These are phyloP conservation scores for Lottia gigantea DNA, from an alignment of 2,888 invertebrate genomes.

Conservation along the genomic window DNA sequence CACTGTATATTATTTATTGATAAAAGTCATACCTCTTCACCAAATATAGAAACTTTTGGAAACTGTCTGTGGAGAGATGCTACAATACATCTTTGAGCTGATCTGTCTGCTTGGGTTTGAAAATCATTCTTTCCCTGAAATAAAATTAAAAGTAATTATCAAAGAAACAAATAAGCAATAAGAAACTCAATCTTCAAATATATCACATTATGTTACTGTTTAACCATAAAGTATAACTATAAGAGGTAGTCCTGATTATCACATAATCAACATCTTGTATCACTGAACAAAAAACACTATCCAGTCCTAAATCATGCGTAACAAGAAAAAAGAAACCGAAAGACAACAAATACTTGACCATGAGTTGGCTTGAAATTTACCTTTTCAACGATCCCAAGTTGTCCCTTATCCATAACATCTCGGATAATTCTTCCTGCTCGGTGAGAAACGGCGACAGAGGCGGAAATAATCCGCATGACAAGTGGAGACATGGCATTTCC, in stretches of 20 bases:
- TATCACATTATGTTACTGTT: too few relatives aligned
- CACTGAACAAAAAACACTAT: too few relatives aligned
- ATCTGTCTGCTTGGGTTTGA: constrained; percentile 97
- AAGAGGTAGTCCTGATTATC: too few relatives aligned
- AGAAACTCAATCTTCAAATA: too few relatives aligned
- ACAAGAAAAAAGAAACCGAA: neutral
- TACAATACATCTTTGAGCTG: constrained; percentile 92
- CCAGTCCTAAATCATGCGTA: neutral
- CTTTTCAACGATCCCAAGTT: constrained; percentile 92
- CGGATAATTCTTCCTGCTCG: constrained; percentile 90
- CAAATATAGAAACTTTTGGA: constrained; percentile 74
- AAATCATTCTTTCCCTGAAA: constrained; percentile 87
- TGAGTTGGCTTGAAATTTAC: constrained; percentile 68
- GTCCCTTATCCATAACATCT: constrained; percentile 89
- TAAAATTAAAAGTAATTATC: constrained; percentile 20
- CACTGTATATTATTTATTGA: neutral
- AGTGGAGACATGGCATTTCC: constrained; percentile 63
- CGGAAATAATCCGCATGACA: constrained; percentile 79
- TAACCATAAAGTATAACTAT: too few relatives aligned
- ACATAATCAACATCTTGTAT: too few relatives aligned
- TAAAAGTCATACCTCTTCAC: constrained; percentile 78
- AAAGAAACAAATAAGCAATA: too few relatives aligned
- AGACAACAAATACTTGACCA: too few relatives aligned
- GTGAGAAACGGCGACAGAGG: constrained; percentile 82
- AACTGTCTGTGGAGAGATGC: constrained; percentile 86